Evolutionary conservation across 2,888 invertebrate genomes (phyloP).

Genomic region (Apoderus coryli): DNA sequence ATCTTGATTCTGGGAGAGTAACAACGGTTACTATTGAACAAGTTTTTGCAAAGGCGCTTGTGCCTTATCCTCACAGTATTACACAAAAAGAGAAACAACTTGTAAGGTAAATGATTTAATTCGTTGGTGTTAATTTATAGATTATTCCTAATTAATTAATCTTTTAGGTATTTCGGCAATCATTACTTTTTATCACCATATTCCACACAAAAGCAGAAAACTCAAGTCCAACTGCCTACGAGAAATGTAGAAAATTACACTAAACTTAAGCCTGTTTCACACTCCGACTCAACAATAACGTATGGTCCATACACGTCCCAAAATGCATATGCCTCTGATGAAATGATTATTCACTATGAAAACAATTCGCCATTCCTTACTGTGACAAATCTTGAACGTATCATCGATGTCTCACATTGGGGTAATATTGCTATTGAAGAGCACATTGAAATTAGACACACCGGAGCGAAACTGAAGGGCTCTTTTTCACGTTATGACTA

Average conservation of each 20-base stretch:
- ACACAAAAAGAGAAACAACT: constrained; percentile 88
- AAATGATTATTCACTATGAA: constrained; percentile 78
- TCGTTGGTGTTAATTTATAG: too few relatives aligned
- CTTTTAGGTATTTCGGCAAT: constrained; percentile 73
- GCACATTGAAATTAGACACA: constrained; percentile 78
- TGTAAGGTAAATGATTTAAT: too few relatives aligned
- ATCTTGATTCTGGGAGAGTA: constrained; percentile 42
- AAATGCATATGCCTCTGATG: constrained; percentile 40
- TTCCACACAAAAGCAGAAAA: constrained; percentile 62
- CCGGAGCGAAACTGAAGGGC: constrained; percentile 85
- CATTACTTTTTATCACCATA: constrained; percentile 79
- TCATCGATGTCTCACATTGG: constrained; percentile 97
- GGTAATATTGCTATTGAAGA: constrained; percentile 98
- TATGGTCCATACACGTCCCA: constrained; percentile 83
- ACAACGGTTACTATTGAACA: constrained; percentile 51
- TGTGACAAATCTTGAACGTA: constrained; percentile 64
- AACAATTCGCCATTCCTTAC: constrained; percentile 93
- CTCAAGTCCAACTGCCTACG: constrained; percentile 44
- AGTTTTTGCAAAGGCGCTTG: constrained; percentile 59
- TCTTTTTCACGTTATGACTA: constrained; percentile 96
- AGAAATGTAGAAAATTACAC: constrained; percentile 70
- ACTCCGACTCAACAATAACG: constrained; percentile 63
- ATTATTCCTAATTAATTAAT: too few relatives aligned
- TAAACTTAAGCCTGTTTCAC: constrained; percentile 64
- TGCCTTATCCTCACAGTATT: constrained; percentile 78